phyloP scores from a whole-genome alignment of 35 echinoderm and acorn worm genomes.

The Hemicentrotus pulcherrimus region DNA sequence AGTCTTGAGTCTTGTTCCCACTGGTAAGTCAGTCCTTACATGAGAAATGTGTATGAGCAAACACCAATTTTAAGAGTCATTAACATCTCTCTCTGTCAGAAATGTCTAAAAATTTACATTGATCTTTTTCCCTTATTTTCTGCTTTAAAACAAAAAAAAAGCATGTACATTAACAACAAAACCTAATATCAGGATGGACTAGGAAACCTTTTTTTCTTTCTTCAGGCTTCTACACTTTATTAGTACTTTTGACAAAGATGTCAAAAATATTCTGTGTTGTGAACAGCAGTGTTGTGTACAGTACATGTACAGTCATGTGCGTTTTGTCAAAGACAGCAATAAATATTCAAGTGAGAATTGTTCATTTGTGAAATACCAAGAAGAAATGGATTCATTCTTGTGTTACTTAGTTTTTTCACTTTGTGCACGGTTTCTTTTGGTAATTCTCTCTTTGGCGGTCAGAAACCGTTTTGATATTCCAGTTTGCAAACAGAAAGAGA shows the following conservation, averaged over 20 bases:
- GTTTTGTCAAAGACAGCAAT: not conserved
- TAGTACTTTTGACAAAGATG: not conserved
- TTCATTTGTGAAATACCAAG: not conserved
- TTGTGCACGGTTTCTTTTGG: too few species aligned
- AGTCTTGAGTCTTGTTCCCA: too few species aligned
- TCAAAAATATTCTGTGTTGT: not conserved
- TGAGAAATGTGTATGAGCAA: too few species aligned
- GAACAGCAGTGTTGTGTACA: not conserved
- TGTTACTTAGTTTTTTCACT: not conserved
- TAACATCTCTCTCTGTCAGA: too few species aligned
- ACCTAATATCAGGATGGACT: not conserved
- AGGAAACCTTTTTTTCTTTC: not conserved
- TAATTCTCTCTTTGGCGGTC: too few species aligned
- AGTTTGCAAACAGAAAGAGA: too few species aligned
- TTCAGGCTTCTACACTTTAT: not conserved
- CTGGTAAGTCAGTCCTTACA: too few species aligned
- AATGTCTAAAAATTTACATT: too few species aligned
- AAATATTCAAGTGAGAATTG: conserved; percentile 19
- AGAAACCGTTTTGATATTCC: too few species aligned
- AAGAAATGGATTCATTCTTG: not conserved
- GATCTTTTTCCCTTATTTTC: not conserved
- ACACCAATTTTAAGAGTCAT: too few species aligned
- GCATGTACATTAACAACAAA: not conserved
- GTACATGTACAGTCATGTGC: not conserved
- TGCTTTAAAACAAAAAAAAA: not conserved